Conservation (phyloP, 2,888 invertebrate genomes). For the Rhagophthalmus giganteus region DNA sequence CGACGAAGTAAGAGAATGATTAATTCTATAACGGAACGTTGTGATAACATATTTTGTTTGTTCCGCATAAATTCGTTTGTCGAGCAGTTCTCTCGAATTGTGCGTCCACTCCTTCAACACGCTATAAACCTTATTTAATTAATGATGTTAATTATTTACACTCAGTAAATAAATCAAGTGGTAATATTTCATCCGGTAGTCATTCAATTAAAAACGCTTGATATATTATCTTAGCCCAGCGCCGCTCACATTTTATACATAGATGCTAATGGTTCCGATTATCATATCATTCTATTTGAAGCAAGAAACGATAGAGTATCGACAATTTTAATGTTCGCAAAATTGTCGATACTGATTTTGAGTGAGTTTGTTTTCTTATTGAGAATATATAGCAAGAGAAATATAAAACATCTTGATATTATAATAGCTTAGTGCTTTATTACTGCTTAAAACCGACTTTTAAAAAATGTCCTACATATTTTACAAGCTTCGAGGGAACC, state of each 20-base stretch:
- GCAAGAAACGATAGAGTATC: too few species aligned
- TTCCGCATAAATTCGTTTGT: conserved; percentile 33
- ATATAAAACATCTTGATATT: too few species aligned
- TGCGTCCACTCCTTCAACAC: conserved; percentile 33
- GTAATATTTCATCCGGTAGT: conserved; percentile 31
- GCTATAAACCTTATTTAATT: conserved; percentile 37
- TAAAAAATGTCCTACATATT: conserved; percentile 16
- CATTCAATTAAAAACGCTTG: conserved; percentile 30
- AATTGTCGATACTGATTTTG: too few species aligned
- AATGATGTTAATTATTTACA: conserved; percentile 36
- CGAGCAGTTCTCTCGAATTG: conserved; percentile 25
- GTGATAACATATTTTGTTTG: conserved; percentile 37
- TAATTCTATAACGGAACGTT: conserved; percentile 33
- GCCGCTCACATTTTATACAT: conserved; percentile 16
- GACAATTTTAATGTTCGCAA: too few species aligned
- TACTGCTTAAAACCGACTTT: conserved; percentile 4
- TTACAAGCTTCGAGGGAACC: conserved; percentile 7
- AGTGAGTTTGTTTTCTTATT: too few species aligned
- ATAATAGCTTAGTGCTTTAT: background rate
- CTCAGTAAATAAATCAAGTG: conserved; percentile 33
- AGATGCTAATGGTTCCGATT: too few species aligned
- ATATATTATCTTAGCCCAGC: conserved; percentile 25
- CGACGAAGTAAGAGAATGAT: conserved; percentile 33
- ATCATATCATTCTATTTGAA: too few species aligned
- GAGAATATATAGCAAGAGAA: too few species aligned